These are phyloP conservation scores for Lanius collurio DNA, from an alignment of 2,113 vertebrate genomes.

Conservation along the genomic window DNA sequence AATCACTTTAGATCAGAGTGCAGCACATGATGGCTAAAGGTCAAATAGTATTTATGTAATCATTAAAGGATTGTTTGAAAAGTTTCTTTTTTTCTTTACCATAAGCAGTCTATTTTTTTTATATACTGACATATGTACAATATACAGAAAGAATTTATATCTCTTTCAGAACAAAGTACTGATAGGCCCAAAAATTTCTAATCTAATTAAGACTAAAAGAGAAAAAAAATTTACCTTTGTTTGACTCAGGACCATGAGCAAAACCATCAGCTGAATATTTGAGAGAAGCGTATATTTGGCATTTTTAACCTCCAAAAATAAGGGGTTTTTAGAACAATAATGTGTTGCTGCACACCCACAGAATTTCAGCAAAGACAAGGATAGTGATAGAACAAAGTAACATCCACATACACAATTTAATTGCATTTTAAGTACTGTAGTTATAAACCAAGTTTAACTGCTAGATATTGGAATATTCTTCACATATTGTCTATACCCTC, in stretches of 20 bases:
- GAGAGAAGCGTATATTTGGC: background rate
- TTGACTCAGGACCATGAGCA: background rate
- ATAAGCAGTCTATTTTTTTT: background rate
- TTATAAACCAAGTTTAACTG: slow-evolving; percentile 33
- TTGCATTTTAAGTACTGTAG: slow-evolving; percentile 26
- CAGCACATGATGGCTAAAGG: background rate
- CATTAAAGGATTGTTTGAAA: background rate
- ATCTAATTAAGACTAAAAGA: background rate
- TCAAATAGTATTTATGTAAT: background rate
- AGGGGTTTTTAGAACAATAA: background rate
- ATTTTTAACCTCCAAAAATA: slow-evolving; percentile 37
- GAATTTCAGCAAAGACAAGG: slow-evolving; percentile 19
- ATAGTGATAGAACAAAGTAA: background rate
- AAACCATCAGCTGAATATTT: background rate
- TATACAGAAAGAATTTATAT: background rate
- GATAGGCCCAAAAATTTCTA: background rate
- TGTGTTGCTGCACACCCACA: background rate
- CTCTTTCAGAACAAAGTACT: background rate
- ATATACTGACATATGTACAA: background rate
- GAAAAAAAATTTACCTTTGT: background rate
- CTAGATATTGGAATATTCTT: background rate
- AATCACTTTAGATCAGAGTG: background rate
- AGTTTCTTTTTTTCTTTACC: background rate
- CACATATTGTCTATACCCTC: background rate
- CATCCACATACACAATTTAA: background rate